phyloP scores from a whole-genome alignment of 64 coral and sea anemone species.

The Dendrophyllia cribrosa region DNA sequence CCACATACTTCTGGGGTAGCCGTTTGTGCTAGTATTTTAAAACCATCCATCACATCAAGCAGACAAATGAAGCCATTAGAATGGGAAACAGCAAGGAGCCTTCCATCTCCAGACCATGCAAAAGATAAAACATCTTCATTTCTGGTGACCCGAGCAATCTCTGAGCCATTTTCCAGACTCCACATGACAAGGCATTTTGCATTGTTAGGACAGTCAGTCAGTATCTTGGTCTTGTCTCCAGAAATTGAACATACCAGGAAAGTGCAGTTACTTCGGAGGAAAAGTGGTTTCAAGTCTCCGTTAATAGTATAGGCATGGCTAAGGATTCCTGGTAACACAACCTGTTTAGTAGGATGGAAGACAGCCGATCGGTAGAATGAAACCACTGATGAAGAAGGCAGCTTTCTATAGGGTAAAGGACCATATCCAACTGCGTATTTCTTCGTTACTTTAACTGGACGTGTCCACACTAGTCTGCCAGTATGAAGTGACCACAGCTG shows the following conservation, averaged over 20 bases:
- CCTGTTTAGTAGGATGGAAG: neutral
- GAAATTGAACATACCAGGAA: neutral
- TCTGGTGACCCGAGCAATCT: neutral
- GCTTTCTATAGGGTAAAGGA: neutral
- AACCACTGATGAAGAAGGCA: neutral
- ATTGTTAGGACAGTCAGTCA: neutral
- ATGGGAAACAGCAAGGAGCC: conserved; percentile 8
- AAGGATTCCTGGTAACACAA: conserved; percentile 7
- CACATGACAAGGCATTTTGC: conserved; percentile 2
- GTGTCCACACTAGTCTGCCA: neutral
- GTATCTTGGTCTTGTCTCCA: neutral
- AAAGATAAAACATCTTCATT: conserved; percentile 15
- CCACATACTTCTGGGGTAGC: neutral
- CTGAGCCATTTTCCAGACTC: conserved; percentile 32
- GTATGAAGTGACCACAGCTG: conserved; percentile 1
- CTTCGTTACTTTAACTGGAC: neutral
- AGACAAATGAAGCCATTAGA: neutral
- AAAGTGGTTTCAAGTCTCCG: conserved; percentile 24
- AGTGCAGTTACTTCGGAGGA: neutral
- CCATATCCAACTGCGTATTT: neutral
- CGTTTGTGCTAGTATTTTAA: neutral
- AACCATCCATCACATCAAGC: neutral
- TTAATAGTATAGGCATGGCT: conserved; percentile 8
- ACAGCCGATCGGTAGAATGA: neutral
- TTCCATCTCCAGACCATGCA: conserved; percentile 31